These are phyloP conservation scores for Neotragus pygmaeus DNA, from an alignment of 2,113 vertebrate species.

Conservation along the genomic window DNA sequence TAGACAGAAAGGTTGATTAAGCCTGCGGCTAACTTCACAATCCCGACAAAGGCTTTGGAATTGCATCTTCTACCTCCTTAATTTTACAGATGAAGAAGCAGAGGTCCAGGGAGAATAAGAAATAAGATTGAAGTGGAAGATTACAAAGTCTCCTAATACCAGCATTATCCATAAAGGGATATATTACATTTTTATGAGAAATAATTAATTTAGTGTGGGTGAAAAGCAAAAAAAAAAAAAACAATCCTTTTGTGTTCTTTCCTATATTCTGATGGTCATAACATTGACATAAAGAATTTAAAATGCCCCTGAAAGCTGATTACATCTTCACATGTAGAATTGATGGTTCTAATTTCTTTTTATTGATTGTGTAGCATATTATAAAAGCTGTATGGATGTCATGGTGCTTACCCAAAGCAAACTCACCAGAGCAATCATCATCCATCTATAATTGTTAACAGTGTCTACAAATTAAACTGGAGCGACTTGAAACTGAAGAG, in stretches of 20 bases:
- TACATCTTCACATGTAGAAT: constrained; percentile 61
- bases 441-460: constrained; percentile 48
- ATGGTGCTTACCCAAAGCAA: constrained; percentile 69
- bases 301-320: constrained; percentile 51
- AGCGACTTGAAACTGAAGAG: background rate
- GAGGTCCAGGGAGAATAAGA: constrained; percentile 38
- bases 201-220: constrained; percentile 43
- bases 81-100: constrained; percentile 62
- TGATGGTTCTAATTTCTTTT: constrained; percentile 71
- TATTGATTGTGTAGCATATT: constrained; percentile 68
- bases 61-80: background rate
- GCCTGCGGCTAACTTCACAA: background rate
- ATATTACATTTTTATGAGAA: constrained; percentile 32
- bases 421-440: background rate
- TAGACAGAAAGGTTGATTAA: background rate
- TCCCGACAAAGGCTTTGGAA: background rate
- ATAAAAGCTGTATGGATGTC: constrained; percentile 64
- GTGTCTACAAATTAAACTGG: constrained; percentile 47
- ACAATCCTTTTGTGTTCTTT: background rate
- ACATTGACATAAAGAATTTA: constrained; percentile 42
- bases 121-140: constrained; percentile 39
- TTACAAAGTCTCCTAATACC: constrained; percentile 27
- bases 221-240: background rate
- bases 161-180: background rate
- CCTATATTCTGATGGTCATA: background rate